These are phyloP conservation scores for Coleophora deauratella DNA, from an alignment of 2,888 invertebrate genomes.

Conservation along the genomic window DNA sequence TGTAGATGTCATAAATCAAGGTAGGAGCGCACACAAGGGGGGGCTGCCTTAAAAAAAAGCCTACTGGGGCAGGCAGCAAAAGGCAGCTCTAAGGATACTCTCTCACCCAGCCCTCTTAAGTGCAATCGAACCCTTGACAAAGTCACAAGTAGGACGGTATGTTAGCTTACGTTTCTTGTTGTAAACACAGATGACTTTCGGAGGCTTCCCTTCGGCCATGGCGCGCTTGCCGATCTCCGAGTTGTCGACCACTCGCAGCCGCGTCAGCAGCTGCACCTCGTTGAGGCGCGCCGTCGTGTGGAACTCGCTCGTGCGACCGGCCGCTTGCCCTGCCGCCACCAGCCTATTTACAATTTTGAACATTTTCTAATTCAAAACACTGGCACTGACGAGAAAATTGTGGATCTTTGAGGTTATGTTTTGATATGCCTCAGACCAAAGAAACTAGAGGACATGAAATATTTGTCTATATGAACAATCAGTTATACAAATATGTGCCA, in stretches of 20 bases:
- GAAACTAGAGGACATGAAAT: too few relatives aligned
- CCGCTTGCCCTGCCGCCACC: conserved; percentile 20
- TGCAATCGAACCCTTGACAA: too few relatives aligned
- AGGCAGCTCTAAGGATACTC: too few relatives aligned
- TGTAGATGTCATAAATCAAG: too few relatives aligned
- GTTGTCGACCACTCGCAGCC: conserved; percentile 96
- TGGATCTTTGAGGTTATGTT: conserved; percentile 17
- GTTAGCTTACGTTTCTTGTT: conserved; percentile 78
- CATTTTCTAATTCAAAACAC: conserved; percentile 30
- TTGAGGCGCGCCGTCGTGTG: conserved; percentile 75
- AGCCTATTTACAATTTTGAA: conserved; percentile 39
- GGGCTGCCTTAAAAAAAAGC: too few relatives aligned
- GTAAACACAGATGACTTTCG: conserved; percentile 94
- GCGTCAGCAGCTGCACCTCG: conserved; percentile 82
- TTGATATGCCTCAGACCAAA: too few relatives aligned
- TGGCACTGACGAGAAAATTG: neutral
- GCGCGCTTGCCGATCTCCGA: conserved; percentile 95
- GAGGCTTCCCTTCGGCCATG: conserved; percentile 95
- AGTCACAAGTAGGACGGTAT: too few relatives aligned
- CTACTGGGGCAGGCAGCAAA: too few relatives aligned
- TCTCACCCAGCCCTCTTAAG: too few relatives aligned
- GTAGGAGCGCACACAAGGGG: too few relatives aligned
- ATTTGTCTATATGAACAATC: too few relatives aligned
- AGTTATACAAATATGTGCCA: too few relatives aligned
- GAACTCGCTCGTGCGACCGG: conserved; percentile 37